phyloP scores from a whole-genome alignment of 2,888 invertebrate species.

The Oscheius sp. region DNA sequence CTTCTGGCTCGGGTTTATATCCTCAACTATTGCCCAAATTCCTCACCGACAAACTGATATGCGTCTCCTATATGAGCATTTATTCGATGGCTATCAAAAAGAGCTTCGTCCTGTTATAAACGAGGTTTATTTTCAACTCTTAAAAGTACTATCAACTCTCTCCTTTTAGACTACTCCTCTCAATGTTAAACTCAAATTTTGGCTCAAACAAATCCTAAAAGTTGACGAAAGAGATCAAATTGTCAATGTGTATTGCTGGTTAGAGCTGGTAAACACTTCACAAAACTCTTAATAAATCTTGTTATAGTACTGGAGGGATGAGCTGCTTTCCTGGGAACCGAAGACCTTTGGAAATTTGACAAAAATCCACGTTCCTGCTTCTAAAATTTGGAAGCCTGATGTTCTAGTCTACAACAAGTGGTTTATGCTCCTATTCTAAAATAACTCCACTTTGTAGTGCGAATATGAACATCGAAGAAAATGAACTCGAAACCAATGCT shows the following conservation, averaged over 20 bases:
- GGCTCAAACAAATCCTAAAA: constrained; percentile 69
- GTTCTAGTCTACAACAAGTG: constrained; percentile 67
- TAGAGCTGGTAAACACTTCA: constrained; percentile 51
- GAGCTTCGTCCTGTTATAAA: constrained; percentile 65
- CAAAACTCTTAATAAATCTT: neutral
- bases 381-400: constrained; percentile 67
- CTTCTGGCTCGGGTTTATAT: neutral
- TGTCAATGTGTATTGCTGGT: constrained; percentile 65
- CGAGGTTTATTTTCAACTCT: no score
- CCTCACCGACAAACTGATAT: constrained; percentile 34
- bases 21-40: neutral
- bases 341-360: constrained; percentile 61
- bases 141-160: no score
- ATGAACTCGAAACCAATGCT: constrained; percentile 68
- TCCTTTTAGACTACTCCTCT: constrained; percentile 28
- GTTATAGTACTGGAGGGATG: constrained; percentile 63
- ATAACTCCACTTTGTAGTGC: constrained; percentile 51
- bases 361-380: constrained; percentile 63
- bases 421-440: neutral
- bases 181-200: constrained; percentile 64
- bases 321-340: constrained; percentile 65
- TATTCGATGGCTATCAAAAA: constrained; percentile 59
- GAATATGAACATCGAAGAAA: constrained; percentile 67
- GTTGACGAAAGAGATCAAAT: constrained; percentile 66
- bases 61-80: constrained; percentile 55